Percentiles rank a stretch among this genome's conserved stretches.
phyloP scores from a whole-genome alignment of 2,797 vertebrate genomes.

The Brotula barbata region DNA sequence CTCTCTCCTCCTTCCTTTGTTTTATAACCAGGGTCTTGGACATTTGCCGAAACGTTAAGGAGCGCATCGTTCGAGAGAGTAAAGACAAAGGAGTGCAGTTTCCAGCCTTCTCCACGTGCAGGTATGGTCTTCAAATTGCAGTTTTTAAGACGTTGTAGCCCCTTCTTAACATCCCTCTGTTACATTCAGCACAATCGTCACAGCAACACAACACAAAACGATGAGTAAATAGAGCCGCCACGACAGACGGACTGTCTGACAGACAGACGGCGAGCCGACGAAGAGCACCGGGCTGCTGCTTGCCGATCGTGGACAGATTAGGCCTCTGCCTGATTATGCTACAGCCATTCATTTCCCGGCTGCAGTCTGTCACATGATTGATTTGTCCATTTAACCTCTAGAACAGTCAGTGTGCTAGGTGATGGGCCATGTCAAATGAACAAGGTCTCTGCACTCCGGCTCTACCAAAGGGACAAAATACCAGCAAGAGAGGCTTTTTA shows the following conservation, averaged over 20 bases:
- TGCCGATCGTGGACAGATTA: constrained; percentile 69
- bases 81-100: constrained; percentile 98
- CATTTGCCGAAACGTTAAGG: constrained; percentile 97
- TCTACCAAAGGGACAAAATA: constrained; percentile 47
- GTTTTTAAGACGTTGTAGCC: too few species aligned
- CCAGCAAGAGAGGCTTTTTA: constrained; percentile 24
- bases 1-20: too few species aligned
- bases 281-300: constrained; percentile 62
- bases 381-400: constrained; percentile 82
- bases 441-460: constrained; percentile 61
- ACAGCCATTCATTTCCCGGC: constrained; percentile 78
- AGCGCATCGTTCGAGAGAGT: constrained; percentile 91
- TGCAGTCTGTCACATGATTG: constrained; percentile 79
- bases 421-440: constrained; percentile 76
- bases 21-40: constrained; percentile 87
- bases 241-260: constrained; percentile 22
- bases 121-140: constrained; percentile 73
- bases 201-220: too few species aligned
- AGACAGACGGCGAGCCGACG: constrained; percentile 49
- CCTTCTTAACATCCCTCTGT: too few species aligned
- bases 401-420: constrained; percentile 72
- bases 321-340: constrained; percentile 75
- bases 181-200: too few species aligned
- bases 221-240: not conserved
- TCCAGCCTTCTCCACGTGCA: constrained; percentile 91